A percentile compares a stretch with the other conserved stretches of the same genome.
Evolutionary conservation across 2,888 invertebrate genomes (phyloP).

Genomic region (Serrognathus titanus): DNA sequence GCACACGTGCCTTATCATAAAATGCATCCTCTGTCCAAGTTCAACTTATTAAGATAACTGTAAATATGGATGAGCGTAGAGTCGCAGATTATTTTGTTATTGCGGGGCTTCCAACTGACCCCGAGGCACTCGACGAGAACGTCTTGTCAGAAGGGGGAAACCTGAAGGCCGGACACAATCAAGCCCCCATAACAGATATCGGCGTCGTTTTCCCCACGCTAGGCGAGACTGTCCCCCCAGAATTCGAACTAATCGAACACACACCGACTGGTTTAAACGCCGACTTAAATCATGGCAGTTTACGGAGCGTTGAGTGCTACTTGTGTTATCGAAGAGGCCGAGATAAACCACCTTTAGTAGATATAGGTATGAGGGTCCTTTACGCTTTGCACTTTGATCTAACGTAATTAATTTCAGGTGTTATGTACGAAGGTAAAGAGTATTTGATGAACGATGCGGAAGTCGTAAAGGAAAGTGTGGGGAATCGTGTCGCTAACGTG

Average conservation of each 20-base stretch:
- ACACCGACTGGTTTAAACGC: conserved; percentile 89
- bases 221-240: conserved; percentile 81
- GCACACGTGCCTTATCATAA: conserved; percentile 19
- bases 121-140: conserved; percentile 71
- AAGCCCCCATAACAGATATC: conserved; percentile 95
- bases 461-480: conserved; percentile 81
- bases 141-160: conserved; percentile 73
- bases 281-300: conserved; percentile 95
- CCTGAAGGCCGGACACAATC: conserved; percentile 75
- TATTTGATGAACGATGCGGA: conserved; percentile 93
- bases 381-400: not conserved
- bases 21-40: conserved; percentile 3
- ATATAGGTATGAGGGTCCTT: conserved; percentile 70
- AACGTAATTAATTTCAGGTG: conserved; percentile 58
- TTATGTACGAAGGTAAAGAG: conserved; percentile 96
- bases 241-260: conserved; percentile 65
- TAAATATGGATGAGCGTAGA: conserved; percentile 74
- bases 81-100: conserved; percentile 99
- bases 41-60: not conserved
- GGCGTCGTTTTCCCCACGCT: conserved; percentile 86
- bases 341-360: conserved; percentile 94
- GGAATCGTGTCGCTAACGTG: conserved; percentile 89
- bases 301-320: conserved; percentile 89
- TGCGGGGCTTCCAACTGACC: conserved; percentile 85
- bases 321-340: conserved; percentile 88